Base-by-base conservation (phyloP, 2,113 vertebrate species). In the Panthera uncia region DNA sequence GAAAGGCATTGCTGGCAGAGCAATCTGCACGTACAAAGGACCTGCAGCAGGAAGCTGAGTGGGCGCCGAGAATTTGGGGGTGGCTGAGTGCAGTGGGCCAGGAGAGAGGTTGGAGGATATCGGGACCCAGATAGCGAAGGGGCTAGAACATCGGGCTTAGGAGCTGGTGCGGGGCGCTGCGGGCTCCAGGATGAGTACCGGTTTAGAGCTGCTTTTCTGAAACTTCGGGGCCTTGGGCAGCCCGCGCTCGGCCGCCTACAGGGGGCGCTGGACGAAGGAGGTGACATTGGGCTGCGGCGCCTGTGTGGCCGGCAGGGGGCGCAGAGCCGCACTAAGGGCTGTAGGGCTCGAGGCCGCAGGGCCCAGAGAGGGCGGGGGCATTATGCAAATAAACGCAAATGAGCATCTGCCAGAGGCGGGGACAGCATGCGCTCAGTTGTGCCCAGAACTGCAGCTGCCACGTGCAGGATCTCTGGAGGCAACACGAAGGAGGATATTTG, bases 361-460 rank as follows among this genome's bases (percentile, higher is more conserved):
- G 38, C 38, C 36, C 41, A 7, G n/a, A 19, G 89, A 29, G 76
- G 84, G 91, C 65, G 73, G 76, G 78, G 52, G 5, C 7, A 3
- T 89, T 83, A 92, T 96, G 96, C 93, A 98, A 97, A 97, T 33
- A 23, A 93, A 94, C 92, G 89, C 91, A 95, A 85, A 94, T 69
- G 29, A 82, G 73, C 91, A 96, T 25, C 94, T 84, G 71, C 81
- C 38, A 6, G 2, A 27, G 66, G 52, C 63, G 19, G 55, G 87
- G 89, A 89, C 95, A 55, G 55, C 84, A 73, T 80, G 88, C 79
- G 89, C 69, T 87, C 83, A 14, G 66, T 92, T 13, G 33, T 55
- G 84, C 71, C 12, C 87, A 73, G 45, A 86, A 93, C 73, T 11
- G 94, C 36, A 38, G 96, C 80, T 23, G 74, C 89, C 96, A 52